Evolutionary conservation across 2,797 vertebrate genomes (phyloP), one percentile per base, ranked within the genome.

Genomic region (Clarias laeviceps): DNA sequence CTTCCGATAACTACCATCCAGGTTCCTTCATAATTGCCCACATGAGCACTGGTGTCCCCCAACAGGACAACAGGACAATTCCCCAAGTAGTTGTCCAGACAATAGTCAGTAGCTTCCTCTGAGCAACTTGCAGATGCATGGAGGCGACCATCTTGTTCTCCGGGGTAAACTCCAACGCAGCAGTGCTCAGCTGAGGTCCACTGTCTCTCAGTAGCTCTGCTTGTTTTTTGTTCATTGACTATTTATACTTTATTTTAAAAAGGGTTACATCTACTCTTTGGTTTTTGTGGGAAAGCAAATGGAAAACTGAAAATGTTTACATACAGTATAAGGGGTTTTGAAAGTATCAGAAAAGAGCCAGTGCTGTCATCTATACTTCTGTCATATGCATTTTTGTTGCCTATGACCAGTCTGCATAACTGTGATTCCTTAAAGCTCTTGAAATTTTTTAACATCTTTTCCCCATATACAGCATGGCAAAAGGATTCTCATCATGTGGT

Each of bases 401-500:
- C 29, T 73, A 50, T 57, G 7, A 77, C 29, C 76, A 24, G 54
- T 59, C 54, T 5, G 29, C 24, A 15, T 80, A 64, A 29, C 14
- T 65, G 59, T 9, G 61, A 64, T 45, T 80, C 1, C 12, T 80
- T 80, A 18, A 57, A 32, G 50, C 54, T 32, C 27, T 77, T 59
- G 17, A 59, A 11, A 22, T 59, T 20, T 34, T 77, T 65, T 12
- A 65, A 80, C 62, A 50, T 80, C 78, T 80, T 80, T 66, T 20
- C 78, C 37, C 40, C 78, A 65, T 40, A 66, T 29, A 17, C 62
- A 80, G 37, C 17, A 27, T n/a, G 17, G 37, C 17, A 15, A 27
- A 18, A 45, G 12, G 34, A 80, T 4, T 29, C 24, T 65, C 62
- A 12, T 54, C 37, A 29, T 80, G 59, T 80, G 78, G n/a, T 80